Conservation (phyloP, 2,888 invertebrate species). For the Melieria crassipennis region DNA sequence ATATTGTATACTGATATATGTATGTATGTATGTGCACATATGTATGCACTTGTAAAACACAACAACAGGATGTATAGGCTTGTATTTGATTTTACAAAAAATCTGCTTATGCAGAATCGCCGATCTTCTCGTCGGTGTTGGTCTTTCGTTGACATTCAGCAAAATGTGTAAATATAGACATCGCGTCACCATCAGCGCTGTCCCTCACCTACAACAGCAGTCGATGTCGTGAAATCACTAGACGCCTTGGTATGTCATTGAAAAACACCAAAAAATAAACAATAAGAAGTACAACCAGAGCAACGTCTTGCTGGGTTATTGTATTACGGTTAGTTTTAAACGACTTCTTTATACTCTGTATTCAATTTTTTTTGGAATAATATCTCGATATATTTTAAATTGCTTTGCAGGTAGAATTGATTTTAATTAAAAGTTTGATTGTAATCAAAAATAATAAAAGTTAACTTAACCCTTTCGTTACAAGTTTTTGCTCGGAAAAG, state of each 20-base stretch:
- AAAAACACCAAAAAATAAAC: background rate
- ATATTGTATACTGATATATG: background rate
- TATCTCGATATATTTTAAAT: too few relatives aligned
- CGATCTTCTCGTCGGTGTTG: background rate
- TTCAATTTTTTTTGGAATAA: too few relatives aligned
- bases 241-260: constrained; percentile 2
- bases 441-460: too few relatives aligned
- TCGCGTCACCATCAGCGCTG: background rate
- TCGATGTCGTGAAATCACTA: background rate
- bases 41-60: background rate
- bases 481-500: too few relatives aligned
- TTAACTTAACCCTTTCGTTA: too few relatives aligned
- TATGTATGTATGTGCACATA: background rate
- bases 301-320: background rate
- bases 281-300: background rate
- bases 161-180: background rate
- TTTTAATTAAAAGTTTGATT: too few relatives aligned
- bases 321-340: too few relatives aligned
- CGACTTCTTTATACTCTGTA: too few relatives aligned
- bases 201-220: too few relatives aligned
- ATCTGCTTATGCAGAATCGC: too few relatives aligned
- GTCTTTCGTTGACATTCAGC: background rate
- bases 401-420: too few relatives aligned
- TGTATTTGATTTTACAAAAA: too few relatives aligned
- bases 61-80: background rate